Evolutionary conservation across 23 tunicate genomes (phyloP).

Genomic region (Oikopleura dioica): DNA sequence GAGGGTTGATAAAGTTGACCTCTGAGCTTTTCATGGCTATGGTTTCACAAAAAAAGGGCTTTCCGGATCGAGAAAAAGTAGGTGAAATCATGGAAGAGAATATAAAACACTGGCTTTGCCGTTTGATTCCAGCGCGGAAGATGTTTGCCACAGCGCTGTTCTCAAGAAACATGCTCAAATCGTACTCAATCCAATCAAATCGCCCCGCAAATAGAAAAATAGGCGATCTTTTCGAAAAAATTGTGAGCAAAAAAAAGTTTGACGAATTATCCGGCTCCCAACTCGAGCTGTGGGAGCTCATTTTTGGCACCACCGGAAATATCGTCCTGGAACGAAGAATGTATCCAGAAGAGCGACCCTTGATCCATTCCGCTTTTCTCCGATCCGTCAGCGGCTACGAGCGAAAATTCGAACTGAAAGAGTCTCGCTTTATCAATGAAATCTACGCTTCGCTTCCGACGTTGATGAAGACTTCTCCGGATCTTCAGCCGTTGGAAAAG

Average conservation of each 20-base stretch:
- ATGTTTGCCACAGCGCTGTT: neutral
- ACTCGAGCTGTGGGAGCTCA: neutral
- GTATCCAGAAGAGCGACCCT: slow-evolving; percentile 1
- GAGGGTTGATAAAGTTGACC: too few relatives aligned
- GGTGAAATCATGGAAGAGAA: neutral
- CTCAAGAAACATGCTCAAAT: too few relatives aligned
- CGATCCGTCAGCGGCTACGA: neutral
- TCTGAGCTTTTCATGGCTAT: too few relatives aligned
- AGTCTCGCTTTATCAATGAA: neutral
- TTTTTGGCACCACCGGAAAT: neutral
- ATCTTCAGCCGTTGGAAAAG: too few relatives aligned
- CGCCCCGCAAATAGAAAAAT: too few relatives aligned
- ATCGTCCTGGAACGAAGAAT: neutral
- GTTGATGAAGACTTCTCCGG: too few relatives aligned
- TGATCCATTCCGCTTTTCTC: neutral
- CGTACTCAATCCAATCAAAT: too few relatives aligned
- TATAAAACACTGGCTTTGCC: neutral
- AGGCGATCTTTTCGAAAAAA: too few relatives aligned
- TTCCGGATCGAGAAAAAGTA: neutral
- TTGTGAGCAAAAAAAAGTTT: too few relatives aligned
- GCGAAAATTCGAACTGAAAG: neutral
- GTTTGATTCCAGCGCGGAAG: neutral
- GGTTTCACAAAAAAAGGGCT: too few relatives aligned
- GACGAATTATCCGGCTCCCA: neutral
- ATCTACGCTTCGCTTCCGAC: too few relatives aligned